A percentile compares a stretch with the other conserved stretches of the same genome.
Conservation (phyloP, 2,113 vertebrate species). For the Centrocercus urophasianus region DNA sequence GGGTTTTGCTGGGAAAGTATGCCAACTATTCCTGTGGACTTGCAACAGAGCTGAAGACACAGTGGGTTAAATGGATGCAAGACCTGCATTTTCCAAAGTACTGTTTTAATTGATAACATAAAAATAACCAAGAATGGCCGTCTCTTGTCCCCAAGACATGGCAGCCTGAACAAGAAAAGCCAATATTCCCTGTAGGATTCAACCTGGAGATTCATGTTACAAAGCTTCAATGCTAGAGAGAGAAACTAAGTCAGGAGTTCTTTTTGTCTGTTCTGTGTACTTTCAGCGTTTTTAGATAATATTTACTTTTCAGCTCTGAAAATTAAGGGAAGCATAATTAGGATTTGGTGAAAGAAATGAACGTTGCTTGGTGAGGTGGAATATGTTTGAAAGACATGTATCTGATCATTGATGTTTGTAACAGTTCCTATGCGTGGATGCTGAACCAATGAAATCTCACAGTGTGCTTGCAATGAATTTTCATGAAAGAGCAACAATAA, state of each 20-base stretch:
- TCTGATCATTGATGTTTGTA: background rate
- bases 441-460: background rate
- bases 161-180: background rate
- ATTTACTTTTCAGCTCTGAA: background rate
- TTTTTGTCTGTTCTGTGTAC: background rate
- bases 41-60: background rate
- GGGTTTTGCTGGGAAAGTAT: background rate
- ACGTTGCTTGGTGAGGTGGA: background rate
- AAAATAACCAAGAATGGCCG: background rate
- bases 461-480: background rate
- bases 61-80: background rate
- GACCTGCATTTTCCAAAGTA: background rate
- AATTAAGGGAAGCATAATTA: background rate
- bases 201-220: background rate
- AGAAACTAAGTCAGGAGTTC: background rate
- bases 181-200: background rate
- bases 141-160: background rate
- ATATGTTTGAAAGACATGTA: background rate
- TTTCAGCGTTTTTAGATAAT: background rate
- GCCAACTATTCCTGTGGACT: background rate
- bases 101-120: background rate
- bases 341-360: background rate
- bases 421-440: rapidly evolving
- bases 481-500: background rate
- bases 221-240: background rate